Conservation (phyloP, 2,888 invertebrate genomes). For the Syrista parreyssii region DNA sequence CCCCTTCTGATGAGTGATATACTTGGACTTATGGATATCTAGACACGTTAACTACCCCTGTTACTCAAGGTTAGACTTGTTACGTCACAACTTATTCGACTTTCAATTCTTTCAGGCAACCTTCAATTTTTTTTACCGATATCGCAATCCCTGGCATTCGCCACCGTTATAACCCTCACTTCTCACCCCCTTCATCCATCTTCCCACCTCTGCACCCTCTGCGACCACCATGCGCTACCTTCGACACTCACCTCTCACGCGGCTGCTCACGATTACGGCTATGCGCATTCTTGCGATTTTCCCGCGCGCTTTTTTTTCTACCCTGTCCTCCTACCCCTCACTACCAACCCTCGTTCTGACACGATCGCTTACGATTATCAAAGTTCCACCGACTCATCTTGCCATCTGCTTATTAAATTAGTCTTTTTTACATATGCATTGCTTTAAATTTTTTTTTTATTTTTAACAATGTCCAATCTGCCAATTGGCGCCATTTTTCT, state of each 20-base stretch:
- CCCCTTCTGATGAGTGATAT: not conserved
- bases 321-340: not conserved
- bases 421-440: not conserved
- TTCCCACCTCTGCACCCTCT: slow-evolving; percentile 16
- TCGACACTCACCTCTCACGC: not conserved
- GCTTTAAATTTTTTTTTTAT: not conserved
- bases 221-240: slow-evolving; percentile 12
- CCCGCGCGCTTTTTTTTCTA: not conserved
- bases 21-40: too few relatives aligned
- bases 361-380: not conserved
- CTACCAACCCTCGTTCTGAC: not conserved
- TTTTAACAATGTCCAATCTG: not conserved
- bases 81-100: slow-evolving; percentile 17
- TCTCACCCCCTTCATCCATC: slow-evolving; percentile 11
- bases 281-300: not conserved
- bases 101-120: slow-evolving; percentile 55
- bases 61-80: too few relatives aligned
- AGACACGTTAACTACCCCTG: too few relatives aligned
- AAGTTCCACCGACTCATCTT: not conserved
- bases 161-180: not conserved
- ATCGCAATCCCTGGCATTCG: not conserved
- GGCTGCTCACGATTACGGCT: not conserved
- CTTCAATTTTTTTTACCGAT: slow-evolving; percentile 40
- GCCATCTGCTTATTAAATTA: not conserved
- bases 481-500: not conserved